These are phyloP conservation scores for Astyanax mexicanus DNA, from an alignment of 2,797 vertebrate genomes.

Conservation along the genomic window DNA sequence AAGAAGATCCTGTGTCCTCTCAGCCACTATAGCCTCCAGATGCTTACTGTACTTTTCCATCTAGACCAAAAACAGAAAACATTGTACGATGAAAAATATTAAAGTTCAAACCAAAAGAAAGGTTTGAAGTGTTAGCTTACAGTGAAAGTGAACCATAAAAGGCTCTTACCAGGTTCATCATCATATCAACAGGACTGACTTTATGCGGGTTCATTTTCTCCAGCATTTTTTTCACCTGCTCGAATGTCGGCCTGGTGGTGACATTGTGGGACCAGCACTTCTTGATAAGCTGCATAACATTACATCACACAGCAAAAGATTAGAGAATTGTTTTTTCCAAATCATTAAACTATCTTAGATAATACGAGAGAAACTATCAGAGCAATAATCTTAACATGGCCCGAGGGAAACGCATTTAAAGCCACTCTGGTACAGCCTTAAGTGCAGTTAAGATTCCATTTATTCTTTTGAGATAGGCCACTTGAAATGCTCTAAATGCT, in stretches of 20 bases:
- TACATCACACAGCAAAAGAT: neutral
- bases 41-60: conserved; percentile 87
- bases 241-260: conserved; percentile 77
- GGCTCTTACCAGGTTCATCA: conserved; percentile 82
- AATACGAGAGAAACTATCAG: neutral
- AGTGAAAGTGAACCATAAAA: neutral
- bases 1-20: conserved; percentile 81
- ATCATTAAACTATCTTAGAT: neutral
- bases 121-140: neutral
- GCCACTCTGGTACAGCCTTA: neutral
- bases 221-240: conserved; percentile 81
- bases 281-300: conserved; percentile 74
- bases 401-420: neutral
- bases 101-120: too few relatives aligned
- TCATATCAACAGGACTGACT: conserved; percentile 84
- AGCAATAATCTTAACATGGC: neutral
- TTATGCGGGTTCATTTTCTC: conserved; percentile 83
- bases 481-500: too few relatives aligned
- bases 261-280: conserved; percentile 78
- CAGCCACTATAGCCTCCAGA: conserved; percentile 80
- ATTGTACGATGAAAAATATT: too few relatives aligned
- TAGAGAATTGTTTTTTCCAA: neutral
- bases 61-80: conserved; percentile 60
- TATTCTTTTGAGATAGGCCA: neutral
- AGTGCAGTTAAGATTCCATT: neutral